phyloP scores from a whole-genome alignment of 1,140 invertebrate genomes.

The Spodoptera litura region DNA sequence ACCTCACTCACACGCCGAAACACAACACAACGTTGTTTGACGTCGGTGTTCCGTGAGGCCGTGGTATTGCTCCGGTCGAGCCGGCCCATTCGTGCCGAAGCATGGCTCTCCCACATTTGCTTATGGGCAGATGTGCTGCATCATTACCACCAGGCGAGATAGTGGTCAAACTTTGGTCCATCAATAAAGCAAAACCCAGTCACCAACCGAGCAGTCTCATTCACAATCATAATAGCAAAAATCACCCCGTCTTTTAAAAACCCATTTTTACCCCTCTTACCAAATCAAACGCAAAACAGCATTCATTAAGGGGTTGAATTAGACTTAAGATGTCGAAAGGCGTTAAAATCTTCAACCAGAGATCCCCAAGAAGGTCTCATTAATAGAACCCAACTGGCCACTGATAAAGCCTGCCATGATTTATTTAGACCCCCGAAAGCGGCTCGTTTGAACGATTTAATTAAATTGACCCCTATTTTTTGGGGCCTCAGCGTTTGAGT shows the following conservation, averaged over 20 bases:
- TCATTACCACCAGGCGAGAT: too few relatives aligned
- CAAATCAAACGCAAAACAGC: constrained; percentile 9
- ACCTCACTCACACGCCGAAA: too few relatives aligned
- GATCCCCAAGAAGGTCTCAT: constrained; percentile 17
- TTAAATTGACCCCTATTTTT: constrained; percentile 43
- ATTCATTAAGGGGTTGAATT: constrained; percentile 15
- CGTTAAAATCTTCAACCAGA: constrained; percentile 5
- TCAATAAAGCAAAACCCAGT: too few relatives aligned
- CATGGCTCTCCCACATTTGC: too few relatives aligned
- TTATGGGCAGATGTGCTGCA: too few relatives aligned
- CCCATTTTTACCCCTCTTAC: background rate
- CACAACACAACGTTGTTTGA: too few relatives aligned
- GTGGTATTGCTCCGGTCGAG: too few relatives aligned
- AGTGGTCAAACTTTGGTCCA: too few relatives aligned
- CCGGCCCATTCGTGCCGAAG: too few relatives aligned
- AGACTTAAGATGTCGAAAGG: constrained; percentile 19
- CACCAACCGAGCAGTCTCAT: too few relatives aligned
- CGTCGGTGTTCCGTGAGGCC: too few relatives aligned
- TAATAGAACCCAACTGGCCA: constrained; percentile 42
- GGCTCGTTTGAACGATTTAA: constrained; percentile 46
- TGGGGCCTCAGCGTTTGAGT: constrained; percentile 5
- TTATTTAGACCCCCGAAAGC: constrained; percentile 42
- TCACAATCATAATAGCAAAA: too few relatives aligned
- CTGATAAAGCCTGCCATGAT: constrained; percentile 40
- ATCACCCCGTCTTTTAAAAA: background rate